These are phyloP conservation scores for Callocephalon fimbriatum DNA, from an alignment of 2,113 vertebrate genomes.

Conservation along the genomic window DNA sequence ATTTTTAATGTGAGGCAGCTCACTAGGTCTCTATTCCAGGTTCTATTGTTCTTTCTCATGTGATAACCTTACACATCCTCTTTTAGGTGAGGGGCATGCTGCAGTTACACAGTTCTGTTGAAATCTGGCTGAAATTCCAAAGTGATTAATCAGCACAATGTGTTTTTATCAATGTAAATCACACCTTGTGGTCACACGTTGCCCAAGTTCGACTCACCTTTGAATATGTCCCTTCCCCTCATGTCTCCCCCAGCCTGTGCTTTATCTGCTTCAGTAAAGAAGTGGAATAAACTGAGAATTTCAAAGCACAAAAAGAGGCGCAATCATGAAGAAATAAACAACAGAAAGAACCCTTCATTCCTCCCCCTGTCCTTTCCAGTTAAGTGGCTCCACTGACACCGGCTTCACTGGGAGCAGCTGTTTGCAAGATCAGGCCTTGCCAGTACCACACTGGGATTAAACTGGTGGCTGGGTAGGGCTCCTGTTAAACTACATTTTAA, in stretches of 20 bases:
- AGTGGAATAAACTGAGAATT: neutral
- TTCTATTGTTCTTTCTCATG: neutral
- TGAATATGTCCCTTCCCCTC: neutral
- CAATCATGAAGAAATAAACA: neutral
- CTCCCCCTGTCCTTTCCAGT: neutral
- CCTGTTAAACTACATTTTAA: neutral
- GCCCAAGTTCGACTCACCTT: neutral
- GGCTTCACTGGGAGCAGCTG: neutral
- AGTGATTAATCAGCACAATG: neutral
- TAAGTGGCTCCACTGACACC: neutral
- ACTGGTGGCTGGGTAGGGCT: neutral
- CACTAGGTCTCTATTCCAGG: neutral
- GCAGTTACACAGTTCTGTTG: neutral
- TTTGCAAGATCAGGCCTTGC: neutral
- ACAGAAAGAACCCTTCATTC: neutral
- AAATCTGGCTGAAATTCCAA: neutral
- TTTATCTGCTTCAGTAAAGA: neutral
- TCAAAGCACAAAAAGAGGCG: neutral
- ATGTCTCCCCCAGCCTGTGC: fast-evolving
- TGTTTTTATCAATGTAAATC: neutral
- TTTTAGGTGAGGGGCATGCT: neutral
- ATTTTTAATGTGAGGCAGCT: neutral
- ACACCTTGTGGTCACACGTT: neutral
- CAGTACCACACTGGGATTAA: neutral
- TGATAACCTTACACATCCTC: neutral